Evolutionary conservation across 1,140 invertebrate species (phyloP), one percentile per base, ranked within the genome.

Genomic region (Aleiodes sp.): DNA sequence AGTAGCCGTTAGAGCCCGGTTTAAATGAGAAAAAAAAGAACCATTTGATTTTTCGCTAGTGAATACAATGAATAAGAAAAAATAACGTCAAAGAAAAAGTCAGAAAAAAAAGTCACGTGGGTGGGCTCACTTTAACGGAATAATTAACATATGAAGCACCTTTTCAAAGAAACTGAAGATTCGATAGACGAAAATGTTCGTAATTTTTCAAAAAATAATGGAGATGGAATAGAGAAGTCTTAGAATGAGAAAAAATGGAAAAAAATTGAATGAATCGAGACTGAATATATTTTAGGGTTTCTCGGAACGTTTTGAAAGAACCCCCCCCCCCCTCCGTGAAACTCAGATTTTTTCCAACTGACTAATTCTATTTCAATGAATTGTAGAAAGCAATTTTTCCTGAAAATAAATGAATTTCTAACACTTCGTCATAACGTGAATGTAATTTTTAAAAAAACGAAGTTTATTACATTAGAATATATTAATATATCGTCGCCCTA

Each of bases 141-240:
- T 14, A 39, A 67, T 71, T 71, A 71, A 37, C 65, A 68, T 71
- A 71, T 71, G 69, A 70, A 70, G 64, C 35, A 39, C 52, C 28
- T 31, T 64, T 6, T n/a, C 10, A 29, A 59, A n/a, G 28, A 59
- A 31, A 12, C 24, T 12, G 7, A 7, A 31, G 28, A 68, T 72
- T 72, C 70, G 70, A 72, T 68, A 72, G 60, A 37, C 61, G 64
- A 68, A n/a, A 39, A 65, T 68, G 39, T 43, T 9, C 16, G 43
- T 9, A 62, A 29, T 41, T 64, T 69, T 39, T 16, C 8, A 63
- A 28, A 6, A 59, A 33, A 33, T 28, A 61, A 65, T 33, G 24
- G 31, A 7, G 26, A 52, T 29, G 28, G 19, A 62, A 62, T 19
- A 39, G 14, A 21, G 37, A 12, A 62, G n/a, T n/a, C n/a, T n/a